phyloP scores from a whole-genome alignment of 2,113 vertebrate species.

The Nibea coibor region DNA sequence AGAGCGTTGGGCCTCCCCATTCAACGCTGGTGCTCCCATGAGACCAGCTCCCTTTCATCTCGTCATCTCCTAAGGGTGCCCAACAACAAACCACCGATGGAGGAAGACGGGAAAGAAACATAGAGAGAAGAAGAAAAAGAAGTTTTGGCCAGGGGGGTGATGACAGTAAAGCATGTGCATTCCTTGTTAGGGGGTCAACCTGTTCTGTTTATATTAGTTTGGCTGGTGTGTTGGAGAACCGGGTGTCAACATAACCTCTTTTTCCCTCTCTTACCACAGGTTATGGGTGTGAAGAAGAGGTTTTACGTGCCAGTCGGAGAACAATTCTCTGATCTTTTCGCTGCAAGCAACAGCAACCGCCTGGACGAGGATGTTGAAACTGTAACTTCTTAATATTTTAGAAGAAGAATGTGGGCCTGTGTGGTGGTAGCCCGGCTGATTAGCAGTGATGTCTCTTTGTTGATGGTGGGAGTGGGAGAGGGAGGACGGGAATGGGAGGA shows the following conservation, averaged over 20 bases:
- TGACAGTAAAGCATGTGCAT: constrained; percentile 26
- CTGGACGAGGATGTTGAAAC: constrained; percentile 24
- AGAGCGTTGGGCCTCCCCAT: constrained; percentile 61
- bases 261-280: constrained; percentile 32
- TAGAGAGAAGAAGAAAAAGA: constrained; percentile 26
- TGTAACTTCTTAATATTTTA: constrained; percentile 42
- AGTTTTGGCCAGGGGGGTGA: constrained; percentile 41
- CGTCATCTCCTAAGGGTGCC: constrained; percentile 73
- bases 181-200: constrained; percentile 52
- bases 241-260: constrained; percentile 32
- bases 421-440: constrained; percentile 45
- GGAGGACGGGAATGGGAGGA: constrained; percentile 30
- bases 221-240: constrained; percentile 6
- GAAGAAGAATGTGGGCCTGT: constrained; percentile 35
- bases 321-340: constrained; percentile 20
- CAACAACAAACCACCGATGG: constrained; percentile 68
- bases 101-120: constrained; percentile 50
- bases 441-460: constrained; percentile 50
- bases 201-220: constrained; percentile 52
- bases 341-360: constrained; percentile 15
- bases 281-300: constrained; percentile 34
- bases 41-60: constrained; percentile 81
- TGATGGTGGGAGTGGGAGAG: constrained; percentile 53
- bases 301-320: constrained; percentile 21
- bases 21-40: constrained; percentile 66